Evolutionary conservation across 2,888 invertebrate species (phyloP).

Genomic region (Drosophila buzzatii): DNA sequence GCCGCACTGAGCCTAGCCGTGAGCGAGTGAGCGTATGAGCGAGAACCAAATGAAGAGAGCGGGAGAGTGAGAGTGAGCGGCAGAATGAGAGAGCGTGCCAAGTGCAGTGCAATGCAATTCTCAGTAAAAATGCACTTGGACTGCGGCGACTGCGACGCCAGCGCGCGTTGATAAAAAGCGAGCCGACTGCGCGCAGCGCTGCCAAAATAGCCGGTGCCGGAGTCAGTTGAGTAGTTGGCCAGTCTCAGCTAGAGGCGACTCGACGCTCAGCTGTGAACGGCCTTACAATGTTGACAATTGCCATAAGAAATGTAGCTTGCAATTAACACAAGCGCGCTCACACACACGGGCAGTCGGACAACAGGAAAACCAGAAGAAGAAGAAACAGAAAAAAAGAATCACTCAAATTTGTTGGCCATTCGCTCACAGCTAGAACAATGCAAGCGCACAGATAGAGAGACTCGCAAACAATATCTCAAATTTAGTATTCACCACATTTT

Average conservation of each 20-base stretch:
- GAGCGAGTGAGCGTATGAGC: constrained; percentile 17
- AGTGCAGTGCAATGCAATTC: constrained; percentile 68
- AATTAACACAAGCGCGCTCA: constrained; percentile 48
- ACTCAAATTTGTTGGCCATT: constrained; percentile 62
- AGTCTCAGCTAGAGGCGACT: constrained; percentile 17
- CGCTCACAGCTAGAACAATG: constrained; percentile 69
- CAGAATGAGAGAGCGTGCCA: constrained; percentile 33
- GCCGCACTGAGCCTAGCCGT: constrained; percentile 20
- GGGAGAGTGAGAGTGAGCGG: constrained; percentile 17
- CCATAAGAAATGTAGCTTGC: constrained; percentile 64
- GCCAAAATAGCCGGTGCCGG: constrained; percentile 74
- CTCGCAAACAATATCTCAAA: constrained; percentile 50
- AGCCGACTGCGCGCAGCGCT: constrained; percentile 73
- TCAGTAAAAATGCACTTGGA: constrained; percentile 35
- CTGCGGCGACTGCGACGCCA: constrained; percentile 63
- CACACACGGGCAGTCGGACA: constrained; percentile 1
- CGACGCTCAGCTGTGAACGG: constrained; percentile 36
- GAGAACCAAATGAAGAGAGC: constrained; percentile 17
- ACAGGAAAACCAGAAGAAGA: constrained; percentile 31
- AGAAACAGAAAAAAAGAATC: constrained; percentile 38
- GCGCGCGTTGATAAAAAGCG: constrained; percentile 78
- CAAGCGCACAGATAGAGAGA: constrained; percentile 34
- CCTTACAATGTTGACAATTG: constrained; percentile 73
- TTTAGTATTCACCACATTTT: constrained; percentile 76
- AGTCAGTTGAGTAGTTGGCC: constrained; percentile 52